These are phyloP conservation scores for Pelagia noctiluca DNA, from an alignment of 30 jellyfish, hydroid and myxozoan species.

Conservation along the genomic window DNA sequence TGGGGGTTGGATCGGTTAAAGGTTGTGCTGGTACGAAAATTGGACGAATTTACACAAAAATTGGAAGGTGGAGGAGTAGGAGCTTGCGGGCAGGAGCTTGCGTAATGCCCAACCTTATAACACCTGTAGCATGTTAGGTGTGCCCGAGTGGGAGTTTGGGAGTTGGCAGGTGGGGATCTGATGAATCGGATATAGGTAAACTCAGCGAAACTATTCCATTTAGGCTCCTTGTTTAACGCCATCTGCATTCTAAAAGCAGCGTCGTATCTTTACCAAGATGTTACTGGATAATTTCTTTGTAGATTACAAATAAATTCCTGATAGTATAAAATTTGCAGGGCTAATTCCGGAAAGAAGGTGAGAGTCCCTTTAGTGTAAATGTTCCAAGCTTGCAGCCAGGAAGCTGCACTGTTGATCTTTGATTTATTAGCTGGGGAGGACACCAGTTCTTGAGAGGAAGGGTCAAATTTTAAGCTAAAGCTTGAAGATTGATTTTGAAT, in stretches of 20 bases:
- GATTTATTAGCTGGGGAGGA: not conserved
- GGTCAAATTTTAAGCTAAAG: not conserved
- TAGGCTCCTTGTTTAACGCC: not conserved
- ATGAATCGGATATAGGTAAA: not conserved
- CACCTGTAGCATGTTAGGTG: not conserved
- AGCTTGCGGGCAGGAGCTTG: not conserved
- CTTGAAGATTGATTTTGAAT: not conserved
- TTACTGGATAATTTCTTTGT: not conserved
- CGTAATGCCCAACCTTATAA: not conserved
- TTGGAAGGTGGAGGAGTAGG: not conserved
- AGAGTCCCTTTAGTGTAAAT: not conserved
- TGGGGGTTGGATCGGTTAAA: not conserved
- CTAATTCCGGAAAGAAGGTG: not conserved
- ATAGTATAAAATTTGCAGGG: not conserved
- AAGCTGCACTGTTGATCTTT: not conserved
- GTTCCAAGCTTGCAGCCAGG: slow-evolving; percentile 3
- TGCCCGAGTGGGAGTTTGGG: no score
- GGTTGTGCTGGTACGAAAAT: not conserved
- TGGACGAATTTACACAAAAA: not conserved
- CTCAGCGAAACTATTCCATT: not conserved
- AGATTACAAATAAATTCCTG: not conserved
- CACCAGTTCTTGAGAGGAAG: not conserved
- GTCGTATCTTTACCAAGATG: not conserved
- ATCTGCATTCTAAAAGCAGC: not conserved
- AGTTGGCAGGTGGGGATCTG: not conserved